Percentiles rank a stretch among this genome's conserved stretches.
These are phyloP conservation scores for Drosophila pseudotakahashii DNA, from an alignment of 2,888 invertebrate genomes.

Conservation along the genomic window DNA sequence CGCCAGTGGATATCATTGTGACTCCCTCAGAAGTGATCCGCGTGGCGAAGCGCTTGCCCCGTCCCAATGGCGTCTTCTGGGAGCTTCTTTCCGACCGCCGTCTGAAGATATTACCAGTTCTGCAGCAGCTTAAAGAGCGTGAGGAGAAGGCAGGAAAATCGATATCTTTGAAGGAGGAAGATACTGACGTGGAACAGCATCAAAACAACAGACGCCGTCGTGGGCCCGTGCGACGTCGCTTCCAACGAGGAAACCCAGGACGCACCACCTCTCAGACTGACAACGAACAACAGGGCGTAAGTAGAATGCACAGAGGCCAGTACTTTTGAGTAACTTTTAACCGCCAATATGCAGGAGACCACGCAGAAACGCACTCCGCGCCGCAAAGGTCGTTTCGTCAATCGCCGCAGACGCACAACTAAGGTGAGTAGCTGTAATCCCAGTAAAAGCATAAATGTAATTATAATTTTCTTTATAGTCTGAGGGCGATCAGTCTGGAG, in stretches of 20 bases:
- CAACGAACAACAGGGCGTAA: conserved; percentile 80
- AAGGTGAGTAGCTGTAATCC: conserved; percentile 66
- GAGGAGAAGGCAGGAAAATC: conserved; percentile 89
- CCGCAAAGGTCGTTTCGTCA: conserved; percentile 76
- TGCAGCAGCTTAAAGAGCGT: conserved; percentile 88
- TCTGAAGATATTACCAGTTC: conserved; percentile 89
- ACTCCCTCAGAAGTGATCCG: conserved; percentile 92
- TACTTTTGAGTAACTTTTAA: not conserved
- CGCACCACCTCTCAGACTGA: conserved; percentile 82
- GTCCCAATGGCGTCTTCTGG: conserved; percentile 92
- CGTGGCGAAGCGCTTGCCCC: conserved; percentile 86
- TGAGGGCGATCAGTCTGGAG: conserved; percentile 83
- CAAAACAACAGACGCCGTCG: conserved; percentile 84
- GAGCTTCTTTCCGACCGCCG: conserved; percentile 89
- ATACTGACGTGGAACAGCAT: conserved; percentile 89
- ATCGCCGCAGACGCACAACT: conserved; percentile 81
- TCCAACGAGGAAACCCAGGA: conserved; percentile 85
- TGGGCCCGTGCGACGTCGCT: conserved; percentile 83
- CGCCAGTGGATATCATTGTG: conserved; percentile 93
- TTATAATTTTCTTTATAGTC: conserved; percentile 62
- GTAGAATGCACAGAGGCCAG: conserved; percentile 12
- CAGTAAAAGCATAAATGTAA: not conserved
- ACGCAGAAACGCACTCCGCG: conserved; percentile 74
- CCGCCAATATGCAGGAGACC: conserved; percentile 50
- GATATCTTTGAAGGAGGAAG: conserved; percentile 88